Base-by-base conservation (phyloP, 1,140 invertebrate species). In the Acromyrmex heyeri region DNA sequence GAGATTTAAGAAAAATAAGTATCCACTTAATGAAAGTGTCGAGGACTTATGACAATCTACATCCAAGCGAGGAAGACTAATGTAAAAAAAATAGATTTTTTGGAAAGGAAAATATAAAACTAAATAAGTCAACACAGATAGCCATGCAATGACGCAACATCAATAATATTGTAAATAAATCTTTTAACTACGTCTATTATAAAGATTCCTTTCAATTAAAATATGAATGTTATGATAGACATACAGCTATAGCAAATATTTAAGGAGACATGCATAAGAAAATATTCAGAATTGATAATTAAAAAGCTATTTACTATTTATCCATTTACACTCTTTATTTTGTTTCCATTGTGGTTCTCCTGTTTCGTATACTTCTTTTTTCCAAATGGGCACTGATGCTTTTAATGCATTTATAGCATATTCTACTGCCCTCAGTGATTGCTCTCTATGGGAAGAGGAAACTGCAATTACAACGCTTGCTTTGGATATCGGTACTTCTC, bases 351-450 rank as follows among this genome's bases (percentile, higher is more conserved):
- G 93, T 44, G 95, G 90, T 16, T 95, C 93, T 12, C 95, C 93
- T 78, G 96, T 96, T 53, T 96, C 96, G 95, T 99, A 99, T 21
- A 98, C 95, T 96, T 99, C 99, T 95, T 99, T 99, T 95, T 99
- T 99, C 99, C 99, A 99, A 82, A 99, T 99, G 3, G 99, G 98
- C 69, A 99, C 98, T 18, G 95, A 96, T 59, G 97, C 96, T 95
- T 99, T 99, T 0, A 99, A 94, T 86, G 96, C 96, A 91, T 99
- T 97, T 82, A 99, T 99, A 82, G 97, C 97, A 96, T 96, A 98
- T 65, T 97, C 96, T 0, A 98, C 97, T 55, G 98, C 98, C 92
- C 97, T 96, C 6, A 99, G 94, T 6, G 98, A 97, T 81, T 98
- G 98, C 85, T 96, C 95, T 75, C 99, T 96, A 93, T 99, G 99